These are phyloP conservation scores for Machimus rusticus DNA, from an alignment of 2,888 invertebrate species.

Conservation along the genomic window DNA sequence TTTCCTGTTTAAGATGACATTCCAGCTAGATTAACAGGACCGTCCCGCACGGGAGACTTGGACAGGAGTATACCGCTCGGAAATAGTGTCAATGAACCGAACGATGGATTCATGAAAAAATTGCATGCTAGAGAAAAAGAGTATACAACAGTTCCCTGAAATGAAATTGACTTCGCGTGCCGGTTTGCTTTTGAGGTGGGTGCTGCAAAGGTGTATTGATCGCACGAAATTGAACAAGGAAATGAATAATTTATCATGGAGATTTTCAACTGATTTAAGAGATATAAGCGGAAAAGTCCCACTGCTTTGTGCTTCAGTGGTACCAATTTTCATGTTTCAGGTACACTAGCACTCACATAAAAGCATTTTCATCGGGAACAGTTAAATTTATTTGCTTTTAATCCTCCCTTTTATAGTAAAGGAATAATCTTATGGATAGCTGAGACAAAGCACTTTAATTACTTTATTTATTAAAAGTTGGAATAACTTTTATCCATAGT, in stretches of 20 bases:
- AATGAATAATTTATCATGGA: background rate
- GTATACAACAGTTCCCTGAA: background rate
- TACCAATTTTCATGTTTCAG: background rate
- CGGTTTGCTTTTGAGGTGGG: background rate
- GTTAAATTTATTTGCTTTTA: background rate
- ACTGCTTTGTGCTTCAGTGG: background rate
- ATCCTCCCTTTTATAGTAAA: too few relatives aligned
- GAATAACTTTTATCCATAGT: too few relatives aligned
- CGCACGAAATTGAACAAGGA: background rate
- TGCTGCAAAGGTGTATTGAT: background rate
- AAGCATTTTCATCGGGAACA: background rate
- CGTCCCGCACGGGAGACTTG: background rate
- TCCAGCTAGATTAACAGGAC: background rate
- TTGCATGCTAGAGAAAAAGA: background rate
- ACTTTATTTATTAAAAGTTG: too few relatives aligned
- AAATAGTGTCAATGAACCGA: background rate
- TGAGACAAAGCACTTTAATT: too few relatives aligned
- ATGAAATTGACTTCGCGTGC: background rate
- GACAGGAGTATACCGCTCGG: background rate
- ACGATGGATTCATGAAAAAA: background rate
- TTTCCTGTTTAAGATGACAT: constrained; percentile 31
- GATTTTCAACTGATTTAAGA: background rate
- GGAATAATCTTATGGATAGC: too few relatives aligned
- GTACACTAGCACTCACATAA: background rate
- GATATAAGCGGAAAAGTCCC: background rate